Percentiles rank a stretch among this genome's conserved stretches.
phyloP scores from a whole-genome alignment of 2,888 invertebrate genomes.

The Limnephilus auricula region DNA sequence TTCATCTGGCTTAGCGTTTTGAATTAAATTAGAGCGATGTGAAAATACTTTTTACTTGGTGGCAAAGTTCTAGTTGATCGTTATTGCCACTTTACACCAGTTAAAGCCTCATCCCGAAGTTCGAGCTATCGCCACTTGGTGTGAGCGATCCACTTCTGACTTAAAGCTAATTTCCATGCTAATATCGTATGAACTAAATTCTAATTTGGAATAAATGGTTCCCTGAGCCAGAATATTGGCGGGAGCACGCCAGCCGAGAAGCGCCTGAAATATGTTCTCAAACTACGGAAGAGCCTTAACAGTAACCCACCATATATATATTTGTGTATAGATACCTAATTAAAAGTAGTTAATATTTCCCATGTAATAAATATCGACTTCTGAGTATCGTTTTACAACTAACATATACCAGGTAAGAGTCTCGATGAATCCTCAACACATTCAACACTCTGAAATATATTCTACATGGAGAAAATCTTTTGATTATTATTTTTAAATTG shows the following conservation, averaged over 20 bases:
- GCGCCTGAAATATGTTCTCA: not conserved
- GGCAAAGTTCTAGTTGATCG: constrained; percentile 7
- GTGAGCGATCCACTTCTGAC: constrained; percentile 52
- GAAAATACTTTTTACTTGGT: constrained; percentile 22
- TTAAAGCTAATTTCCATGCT: constrained; percentile 61
- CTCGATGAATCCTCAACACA: not conserved
- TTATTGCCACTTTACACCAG: constrained; percentile 39
- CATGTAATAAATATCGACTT: not conserved
- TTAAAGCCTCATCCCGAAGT: constrained; percentile 41
- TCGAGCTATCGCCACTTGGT: constrained; percentile 44
- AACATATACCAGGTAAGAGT: not conserved
- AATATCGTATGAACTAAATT: constrained; percentile 62
- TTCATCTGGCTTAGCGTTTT: not conserved
- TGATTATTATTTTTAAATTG: too few relatives aligned
- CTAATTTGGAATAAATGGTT: constrained; percentile 61
- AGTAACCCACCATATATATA: not conserved
- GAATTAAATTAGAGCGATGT: not conserved
- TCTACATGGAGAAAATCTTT: not conserved
- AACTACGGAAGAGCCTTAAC: not conserved
- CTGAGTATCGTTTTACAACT: not conserved
- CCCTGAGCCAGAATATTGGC: constrained; percentile 53
- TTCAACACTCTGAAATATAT: not conserved
- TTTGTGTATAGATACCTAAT: not conserved
- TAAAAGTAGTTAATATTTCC: not conserved
- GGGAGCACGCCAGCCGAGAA: not conserved